phyloP scores from a whole-genome alignment of 2,888 invertebrate species.

The Drosophila siamana region DNA sequence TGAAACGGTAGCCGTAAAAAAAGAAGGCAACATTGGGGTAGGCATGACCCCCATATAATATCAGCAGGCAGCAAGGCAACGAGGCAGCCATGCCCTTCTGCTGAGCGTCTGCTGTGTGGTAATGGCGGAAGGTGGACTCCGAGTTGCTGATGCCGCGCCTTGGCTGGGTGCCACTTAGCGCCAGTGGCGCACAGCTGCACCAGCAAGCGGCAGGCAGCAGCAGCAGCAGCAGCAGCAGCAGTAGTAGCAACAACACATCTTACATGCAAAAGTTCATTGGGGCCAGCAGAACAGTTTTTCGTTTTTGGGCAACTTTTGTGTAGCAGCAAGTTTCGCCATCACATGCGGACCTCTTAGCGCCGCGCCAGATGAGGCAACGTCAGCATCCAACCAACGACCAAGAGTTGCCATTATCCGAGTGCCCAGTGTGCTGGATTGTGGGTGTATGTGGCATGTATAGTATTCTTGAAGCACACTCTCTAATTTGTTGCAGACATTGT shows the following conservation, averaged over 20 bases:
- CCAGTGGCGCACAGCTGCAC: constrained; percentile 55
- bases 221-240: constrained; percentile 40
- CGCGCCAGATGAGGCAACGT: constrained; percentile 56
- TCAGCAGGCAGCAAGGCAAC: constrained; percentile 36
- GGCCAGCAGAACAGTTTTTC: constrained; percentile 31
- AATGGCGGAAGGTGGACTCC: constrained; percentile 14
- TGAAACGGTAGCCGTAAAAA: constrained; percentile 69
- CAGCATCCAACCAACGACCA: constrained; percentile 13
- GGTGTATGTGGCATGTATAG: constrained; percentile 12
- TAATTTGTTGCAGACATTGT: constrained; percentile 36
- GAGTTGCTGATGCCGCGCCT: constrained; percentile 60
- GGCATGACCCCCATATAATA: constrained; percentile 38
- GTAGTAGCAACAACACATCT: constrained; percentile 33
- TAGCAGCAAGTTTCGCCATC: constrained; percentile 44
- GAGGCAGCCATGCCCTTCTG: constrained; percentile 15
- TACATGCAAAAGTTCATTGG: constrained; percentile 62
- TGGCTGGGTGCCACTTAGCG: constrained; percentile 69
- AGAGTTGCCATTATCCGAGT: constrained; percentile 24
- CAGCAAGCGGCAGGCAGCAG: too few species aligned
- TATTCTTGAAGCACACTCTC: constrained; percentile 30
- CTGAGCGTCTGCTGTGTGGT: neutral
- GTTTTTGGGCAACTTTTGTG: constrained; percentile 53
- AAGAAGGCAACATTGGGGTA: constrained; percentile 36
- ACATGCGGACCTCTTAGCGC: constrained; percentile 52
- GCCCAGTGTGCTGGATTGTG: constrained; percentile 8